A percentile compares a stretch with the other conserved stretches of the same genome.
Evolutionary conservation across 2,888 invertebrate genomes (phyloP).

Genomic region (Hydrotaea cyrtoneurina): DNA sequence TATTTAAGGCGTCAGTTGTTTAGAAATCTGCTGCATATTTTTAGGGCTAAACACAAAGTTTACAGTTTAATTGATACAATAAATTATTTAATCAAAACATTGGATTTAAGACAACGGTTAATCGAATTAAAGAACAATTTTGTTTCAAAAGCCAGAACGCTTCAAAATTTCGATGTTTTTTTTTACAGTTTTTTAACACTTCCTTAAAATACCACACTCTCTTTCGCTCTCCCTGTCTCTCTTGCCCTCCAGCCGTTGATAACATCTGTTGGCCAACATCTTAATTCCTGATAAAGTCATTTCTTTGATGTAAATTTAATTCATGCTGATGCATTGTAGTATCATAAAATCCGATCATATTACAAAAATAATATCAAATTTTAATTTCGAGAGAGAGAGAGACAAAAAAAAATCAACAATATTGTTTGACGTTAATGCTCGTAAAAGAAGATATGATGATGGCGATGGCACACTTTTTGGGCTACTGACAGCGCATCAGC

Average conservation of each 20-base stretch:
- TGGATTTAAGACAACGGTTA: no score
- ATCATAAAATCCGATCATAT: slow-evolving; percentile 19
- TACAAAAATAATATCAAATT: slow-evolving; percentile 40
- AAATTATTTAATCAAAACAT: no score
- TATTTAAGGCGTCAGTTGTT: no score
- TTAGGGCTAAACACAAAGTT: no score
- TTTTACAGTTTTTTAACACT: no score
- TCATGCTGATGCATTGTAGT: neutral
- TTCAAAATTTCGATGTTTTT: no score
- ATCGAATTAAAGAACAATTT: no score
- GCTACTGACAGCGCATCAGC: neutral
- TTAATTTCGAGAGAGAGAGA: neutral
- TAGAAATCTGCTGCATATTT: no score
- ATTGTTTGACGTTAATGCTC: neutral
- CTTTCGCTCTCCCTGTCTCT: neutral
- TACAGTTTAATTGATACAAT: no score
- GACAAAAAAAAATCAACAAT: neutral
- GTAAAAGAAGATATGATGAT: neutral
- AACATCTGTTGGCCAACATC: slow-evolving; percentile 22
- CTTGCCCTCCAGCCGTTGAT: no score
- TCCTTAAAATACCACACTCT: no score
- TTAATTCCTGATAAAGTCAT: slow-evolving; percentile 11
- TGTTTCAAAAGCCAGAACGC: no score
- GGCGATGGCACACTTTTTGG: slow-evolving; percentile 38
- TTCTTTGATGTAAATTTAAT: slow-evolving; percentile 3